Evolutionary conservation across 2,888 invertebrate species (phyloP).

Genomic region (Dolichomitus sp.): DNA sequence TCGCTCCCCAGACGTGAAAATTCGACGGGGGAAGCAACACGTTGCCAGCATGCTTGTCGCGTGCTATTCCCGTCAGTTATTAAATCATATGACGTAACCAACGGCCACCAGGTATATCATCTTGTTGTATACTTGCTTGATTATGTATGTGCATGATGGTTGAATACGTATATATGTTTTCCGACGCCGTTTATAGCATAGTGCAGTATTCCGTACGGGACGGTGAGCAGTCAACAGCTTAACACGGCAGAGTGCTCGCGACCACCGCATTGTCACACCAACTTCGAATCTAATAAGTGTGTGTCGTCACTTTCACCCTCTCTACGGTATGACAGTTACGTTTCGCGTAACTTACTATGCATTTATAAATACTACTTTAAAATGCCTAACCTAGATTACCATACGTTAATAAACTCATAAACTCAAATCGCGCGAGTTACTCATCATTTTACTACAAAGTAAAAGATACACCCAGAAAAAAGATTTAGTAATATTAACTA

Average conservation of each 20-base stretch:
- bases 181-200: background rate
- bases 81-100: conserved; percentile 51
- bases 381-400: no score
- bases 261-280: conserved; percentile 47
- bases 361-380: no score
- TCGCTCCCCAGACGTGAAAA: conserved; percentile 9
- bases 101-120: conserved; percentile 12
- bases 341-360: no score
- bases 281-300: conserved; percentile 36
- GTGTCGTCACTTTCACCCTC: background rate
- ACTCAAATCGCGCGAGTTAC: no score
- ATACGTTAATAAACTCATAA: no score
- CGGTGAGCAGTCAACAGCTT: background rate
- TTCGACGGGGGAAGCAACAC: conserved; percentile 35
- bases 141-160: background rate
- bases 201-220: conserved; percentile 1
- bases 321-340: background rate
- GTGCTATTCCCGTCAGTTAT: conserved; percentile 19
- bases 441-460: no score
- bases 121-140: conserved; percentile 1
- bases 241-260: background rate
- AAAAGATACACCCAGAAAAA: no score
- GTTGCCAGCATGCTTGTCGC: conserved; percentile 47
- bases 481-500: no score
- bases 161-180: background rate